Percentiles rank a stretch among this genome's conserved stretches.
Conservation (phyloP, 2,888 invertebrate genomes). For the Tetragonula carbonaria region DNA sequence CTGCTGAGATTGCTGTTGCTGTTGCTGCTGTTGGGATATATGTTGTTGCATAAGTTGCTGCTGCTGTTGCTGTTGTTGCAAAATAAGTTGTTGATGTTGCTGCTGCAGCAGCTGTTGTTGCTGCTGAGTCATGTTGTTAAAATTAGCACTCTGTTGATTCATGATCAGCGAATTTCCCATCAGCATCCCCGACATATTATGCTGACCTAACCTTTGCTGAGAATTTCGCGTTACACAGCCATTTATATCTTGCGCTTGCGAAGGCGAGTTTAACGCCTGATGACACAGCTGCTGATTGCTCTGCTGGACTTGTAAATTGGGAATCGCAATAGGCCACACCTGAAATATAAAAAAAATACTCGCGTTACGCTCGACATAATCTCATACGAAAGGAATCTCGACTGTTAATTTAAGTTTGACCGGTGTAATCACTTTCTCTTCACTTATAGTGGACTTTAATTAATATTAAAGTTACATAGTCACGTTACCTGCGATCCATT, state of each 20-base stretch:
- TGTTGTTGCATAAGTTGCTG: conserved; percentile 69
- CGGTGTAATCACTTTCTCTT: not conserved
- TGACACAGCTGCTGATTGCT: conserved; percentile 79
- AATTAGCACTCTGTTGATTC: conserved; percentile 79
- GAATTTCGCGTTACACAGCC: conserved; percentile 73
- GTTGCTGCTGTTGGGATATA: conserved; percentile 67
- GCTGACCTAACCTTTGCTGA: conserved; percentile 79
- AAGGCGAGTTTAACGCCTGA: conserved; percentile 77
- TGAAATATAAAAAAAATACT: conserved; percentile 54
- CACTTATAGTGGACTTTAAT: not conserved
- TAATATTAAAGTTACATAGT: conserved; percentile 24
- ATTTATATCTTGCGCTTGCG: conserved; percentile 75
- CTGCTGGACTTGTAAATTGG: conserved; percentile 79
- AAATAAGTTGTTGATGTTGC: conserved; percentile 74
- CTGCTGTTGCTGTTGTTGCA: conserved; percentile 75
- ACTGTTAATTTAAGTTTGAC: not conserved
- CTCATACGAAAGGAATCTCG: not conserved
- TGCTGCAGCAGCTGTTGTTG: conserved; percentile 77
- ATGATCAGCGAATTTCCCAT: conserved; percentile 81
- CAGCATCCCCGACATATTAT: conserved; percentile 79
- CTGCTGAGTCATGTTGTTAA: conserved; percentile 76
- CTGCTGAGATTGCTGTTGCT: conserved; percentile 72
- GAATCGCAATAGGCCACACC: conserved; percentile 80
- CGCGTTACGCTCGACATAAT: not conserved
- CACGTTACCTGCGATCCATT: conserved; percentile 81